Evolutionary conservation across 2,888 invertebrate genomes (phyloP).

Genomic region (Druceiella hillmani): DNA sequence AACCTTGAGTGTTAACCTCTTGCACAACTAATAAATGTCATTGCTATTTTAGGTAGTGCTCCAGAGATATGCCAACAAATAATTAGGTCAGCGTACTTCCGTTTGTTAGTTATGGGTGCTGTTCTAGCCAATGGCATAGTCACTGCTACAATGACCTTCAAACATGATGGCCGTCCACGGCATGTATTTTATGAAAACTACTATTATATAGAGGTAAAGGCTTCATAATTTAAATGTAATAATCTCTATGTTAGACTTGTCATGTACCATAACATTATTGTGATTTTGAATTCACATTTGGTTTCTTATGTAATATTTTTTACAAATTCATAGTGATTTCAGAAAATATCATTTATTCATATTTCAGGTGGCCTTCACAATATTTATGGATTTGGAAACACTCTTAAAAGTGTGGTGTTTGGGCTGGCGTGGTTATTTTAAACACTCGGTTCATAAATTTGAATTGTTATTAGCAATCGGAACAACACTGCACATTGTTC

Average conservation of each 20-base stretch:
- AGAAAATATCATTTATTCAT: constrained; percentile 3
- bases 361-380: constrained; percentile 82
- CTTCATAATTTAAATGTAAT: background rate
- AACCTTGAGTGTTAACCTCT: too few relatives aligned
- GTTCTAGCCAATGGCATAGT: constrained; percentile 94
- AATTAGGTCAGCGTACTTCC: constrained; percentile 86
- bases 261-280: too few relatives aligned
- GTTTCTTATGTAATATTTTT: constrained; percentile 1
- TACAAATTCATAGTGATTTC: constrained; percentile 2
- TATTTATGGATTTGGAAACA: constrained; percentile 90
- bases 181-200: constrained; percentile 84
- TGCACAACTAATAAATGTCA: background rate
- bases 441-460: constrained; percentile 96
- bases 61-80: constrained; percentile 82
- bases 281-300: background rate
- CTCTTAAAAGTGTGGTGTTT: constrained; percentile 97
- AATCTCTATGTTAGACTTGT: background rate
- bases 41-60: constrained; percentile 53
- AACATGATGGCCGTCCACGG: constrained; percentile 81
- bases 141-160: constrained; percentile 93
- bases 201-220: constrained; percentile 79
- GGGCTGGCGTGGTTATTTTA: constrained; percentile 91
- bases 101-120: constrained; percentile 88
- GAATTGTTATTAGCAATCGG: constrained; percentile 90
- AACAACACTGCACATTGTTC: constrained; percentile 90